A percentile compares a stretch with the other conserved stretches of the same genome.
These are phyloP conservation scores for Timandra comae DNA, from an alignment of 2,888 invertebrate species.

Conservation along the genomic window DNA sequence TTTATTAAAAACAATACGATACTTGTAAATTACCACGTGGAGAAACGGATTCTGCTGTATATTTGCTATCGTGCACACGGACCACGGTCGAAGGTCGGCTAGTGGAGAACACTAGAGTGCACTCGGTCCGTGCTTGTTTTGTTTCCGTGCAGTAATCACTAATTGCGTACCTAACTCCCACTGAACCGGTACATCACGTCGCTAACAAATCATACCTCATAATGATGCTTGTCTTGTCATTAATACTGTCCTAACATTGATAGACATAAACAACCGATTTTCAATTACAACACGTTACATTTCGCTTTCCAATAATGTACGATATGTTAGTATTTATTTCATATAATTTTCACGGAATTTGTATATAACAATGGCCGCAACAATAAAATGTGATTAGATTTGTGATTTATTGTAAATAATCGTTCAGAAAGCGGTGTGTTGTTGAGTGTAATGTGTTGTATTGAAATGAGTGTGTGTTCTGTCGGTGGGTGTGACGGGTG, in stretches of 20 bases:
- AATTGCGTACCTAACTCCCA: constrained; percentile 22
- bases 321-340: too few species aligned
- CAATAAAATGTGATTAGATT: too few species aligned
- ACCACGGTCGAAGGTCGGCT: constrained; percentile 26
- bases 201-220: constrained; percentile 50
- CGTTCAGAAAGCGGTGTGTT: too few species aligned
- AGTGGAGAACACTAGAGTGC: constrained; percentile 26
- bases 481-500: constrained; percentile 25
- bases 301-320: too few species aligned
- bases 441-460: too few species aligned
- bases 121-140: constrained; percentile 45
- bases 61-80: constrained; percentile 33
- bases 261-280: constrained; percentile 24
- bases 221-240: constrained; percentile 53
- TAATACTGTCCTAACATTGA: constrained; percentile 40
- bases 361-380: too few species aligned
- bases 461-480: constrained; percentile 20
- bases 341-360: too few species aligned
- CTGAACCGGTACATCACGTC: constrained; percentile 26
- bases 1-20: too few species aligned
- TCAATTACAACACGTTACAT: too few species aligned
- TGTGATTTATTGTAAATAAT: too few species aligned
- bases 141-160: constrained; percentile 44
- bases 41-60: constrained; percentile 10
- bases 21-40: too few species aligned